Evolutionary conservation across 2,888 invertebrate species (phyloP), one percentile per base, ranked within the genome.

Genomic region (Cyclophora punctaria): DNA sequence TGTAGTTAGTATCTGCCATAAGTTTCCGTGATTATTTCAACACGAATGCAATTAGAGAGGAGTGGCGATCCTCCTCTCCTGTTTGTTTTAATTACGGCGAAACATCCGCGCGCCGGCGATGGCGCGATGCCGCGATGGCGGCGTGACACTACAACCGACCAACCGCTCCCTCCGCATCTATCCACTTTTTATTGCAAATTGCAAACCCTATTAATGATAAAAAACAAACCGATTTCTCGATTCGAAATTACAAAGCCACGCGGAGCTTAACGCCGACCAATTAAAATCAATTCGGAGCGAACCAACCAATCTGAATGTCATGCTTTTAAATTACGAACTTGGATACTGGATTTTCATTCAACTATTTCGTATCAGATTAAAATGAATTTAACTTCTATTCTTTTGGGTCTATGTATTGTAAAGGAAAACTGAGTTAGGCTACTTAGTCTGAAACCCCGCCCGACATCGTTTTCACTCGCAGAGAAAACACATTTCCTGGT

Each of bases 21-120:
- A 76, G 77, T 75, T 72, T 65, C 73, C 72, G 78, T 83, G 81
- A 86, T 85, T 83, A 87, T 83, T 85, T 81, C 77, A 82, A 83
- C 81, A 75, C 76, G 78, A 80, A 81, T 78, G 81, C 84, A 86
- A 87, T 86, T 84, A 86, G 81, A 80, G 80, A 83, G 81, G 81
- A 84, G 83, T 83, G 80, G 78, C 73, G 73, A 73, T 77, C 78
- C 79, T 79, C 74, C 79, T 82, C 79, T 82, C 75, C 78, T 86
- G 83, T 86, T 86, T 86, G 86, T 85, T 86, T 87, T 87, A 86
- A 87, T 87, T 87, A 86, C 85, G 77, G 73, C 75, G 80, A 79
- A 85, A 83, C 80, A 83, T 74, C 78, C 69, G 71, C 71, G 71
- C 71, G 66, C 51, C 64, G 66, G 66, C 43, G 20, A n/a, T 43